Conservation (phyloP, 1,140 invertebrate species). For the Cotesia glomerata region DNA sequence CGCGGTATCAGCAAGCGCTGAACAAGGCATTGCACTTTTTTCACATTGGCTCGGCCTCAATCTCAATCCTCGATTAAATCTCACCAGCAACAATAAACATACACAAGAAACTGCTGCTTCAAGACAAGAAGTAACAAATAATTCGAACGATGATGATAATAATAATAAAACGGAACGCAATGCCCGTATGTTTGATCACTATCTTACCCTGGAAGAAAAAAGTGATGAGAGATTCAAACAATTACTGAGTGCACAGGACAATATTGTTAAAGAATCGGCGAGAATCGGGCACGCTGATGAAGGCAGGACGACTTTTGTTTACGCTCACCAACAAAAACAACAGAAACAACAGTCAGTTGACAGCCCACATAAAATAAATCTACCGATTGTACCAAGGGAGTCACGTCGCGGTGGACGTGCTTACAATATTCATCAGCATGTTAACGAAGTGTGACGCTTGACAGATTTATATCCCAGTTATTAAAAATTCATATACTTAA, state of each 20-base stretch:
- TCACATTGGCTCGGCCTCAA: slow-evolving; percentile 61
- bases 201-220: slow-evolving; percentile 38
- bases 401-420: slow-evolving; percentile 58
- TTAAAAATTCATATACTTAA: neutral
- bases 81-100: slow-evolving; percentile 35
- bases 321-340: slow-evolving; percentile 44
- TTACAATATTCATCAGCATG: slow-evolving; percentile 60
- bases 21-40: slow-evolving; percentile 64
- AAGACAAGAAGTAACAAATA: slow-evolving; percentile 19
- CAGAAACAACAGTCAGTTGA: neutral
- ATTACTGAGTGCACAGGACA: slow-evolving; percentile 58
- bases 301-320: slow-evolving; percentile 55
- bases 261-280: slow-evolving; percentile 55
- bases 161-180: slow-evolving; percentile 25
- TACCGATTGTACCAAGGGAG: slow-evolving; percentile 51
- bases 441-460: slow-evolving; percentile 55
- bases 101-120: slow-evolving; percentile 24
- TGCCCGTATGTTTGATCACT: slow-evolving; percentile 35
- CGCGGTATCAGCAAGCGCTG: slow-evolving; percentile 63
- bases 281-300: slow-evolving; percentile 50
- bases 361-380: neutral
- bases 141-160: neutral
- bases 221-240: slow-evolving; percentile 59
- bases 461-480: neutral
- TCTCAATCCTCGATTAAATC: slow-evolving; percentile 52